Evolutionary conservation across 2,888 invertebrate species (phyloP), one percentile per base, ranked within the genome.

Genomic region (Hyposoter dolosus): DNA sequence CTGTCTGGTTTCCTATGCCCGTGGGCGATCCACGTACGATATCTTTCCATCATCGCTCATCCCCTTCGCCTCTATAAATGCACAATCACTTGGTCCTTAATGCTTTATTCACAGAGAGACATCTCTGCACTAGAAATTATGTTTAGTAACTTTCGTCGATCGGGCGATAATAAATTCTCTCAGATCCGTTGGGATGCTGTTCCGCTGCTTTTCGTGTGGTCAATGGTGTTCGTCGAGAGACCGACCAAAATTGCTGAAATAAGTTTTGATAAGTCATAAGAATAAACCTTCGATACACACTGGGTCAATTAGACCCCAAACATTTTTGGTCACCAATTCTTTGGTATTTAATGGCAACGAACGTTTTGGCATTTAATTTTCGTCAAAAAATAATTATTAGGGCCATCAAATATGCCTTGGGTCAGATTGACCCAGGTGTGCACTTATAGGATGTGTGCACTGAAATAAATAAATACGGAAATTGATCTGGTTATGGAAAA

Each of bases 71-170:
- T 80, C 68, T 60, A 53, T 82, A 69, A 72, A 53, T 84, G 76
- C 69, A 86, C 81, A 81, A 81, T 78, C 80, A 75, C 28, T 56
- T 35, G 40, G 69, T 72, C 65, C 77, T 81, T 69, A 86, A 91
- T 90, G 89, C 88, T 89, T 92, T 92, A 93, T 93, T 93, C 93
- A 92, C 90, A 92, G 92, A 92, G 92, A 90, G 92, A 90, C 90
- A 88, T 89, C 88, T 85, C 19, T 89, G 65, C 83, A 83, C 78
- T 85, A 74, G 85, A 87, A 85, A 90, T 90, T 88, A 89, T 90
- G 84, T 45, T 23, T 17, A 84, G 88, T 90, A 91, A 92, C 91
- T 91, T 89, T 74, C 80, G 83, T 85, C 79, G 68, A 83, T 80
- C 40, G 69, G 79, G 80, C 89, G 90, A 92, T 93, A 92, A 92